Base-by-base conservation (phyloP, 2,113 vertebrate genomes). In the Carassius auratus region DNA sequence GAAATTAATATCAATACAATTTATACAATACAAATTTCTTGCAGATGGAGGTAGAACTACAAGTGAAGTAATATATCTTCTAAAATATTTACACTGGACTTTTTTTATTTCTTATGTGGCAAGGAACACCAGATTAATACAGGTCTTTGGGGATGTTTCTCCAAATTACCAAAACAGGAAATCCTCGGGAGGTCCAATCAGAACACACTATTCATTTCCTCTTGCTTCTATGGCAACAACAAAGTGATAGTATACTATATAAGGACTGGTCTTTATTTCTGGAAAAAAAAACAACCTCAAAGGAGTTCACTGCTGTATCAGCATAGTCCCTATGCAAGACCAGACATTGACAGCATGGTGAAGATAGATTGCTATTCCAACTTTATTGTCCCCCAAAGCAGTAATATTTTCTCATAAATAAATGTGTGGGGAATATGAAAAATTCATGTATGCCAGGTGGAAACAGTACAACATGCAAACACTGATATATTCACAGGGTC, bases 341-440 rank as follows among this genome's bases (percentile, higher is more conserved):
- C 42, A 33, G 26, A 14, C 62, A 68, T 66, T 81, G 62, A 68
- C 62, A 81, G 45, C 12, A 3, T 33, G 3, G 15, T 50, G 62
- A 81, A 81, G 85, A 90, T 92, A 30, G 76, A 86, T 81, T 79
- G 83, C 85, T 87, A 59, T 78, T 75, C 23, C 81, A 77, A 80
- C 66, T 30, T 68, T 81, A 85, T 87, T 85, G 48, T 64, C 86
- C 82, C 84, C 88, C 71, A 83, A 23, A 88, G 90, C 89, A 81
- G 89, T 87, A 90, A 86, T 86, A 85, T 88, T 89, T 90, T 89
- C 89, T 91, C 86, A 69, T 21, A 86, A 87, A 85, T 85, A 82
- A 42, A 76, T 89, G 76, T 76, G 36, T 76, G 57, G 71, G 42
- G 21, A 55, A 77, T 57, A 90, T 94, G 81, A 93, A 93, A 93